These are phyloP conservation scores for Gymnogyps californianus DNA, from an alignment of 2,113 vertebrate species.

Conservation along the genomic window DNA sequence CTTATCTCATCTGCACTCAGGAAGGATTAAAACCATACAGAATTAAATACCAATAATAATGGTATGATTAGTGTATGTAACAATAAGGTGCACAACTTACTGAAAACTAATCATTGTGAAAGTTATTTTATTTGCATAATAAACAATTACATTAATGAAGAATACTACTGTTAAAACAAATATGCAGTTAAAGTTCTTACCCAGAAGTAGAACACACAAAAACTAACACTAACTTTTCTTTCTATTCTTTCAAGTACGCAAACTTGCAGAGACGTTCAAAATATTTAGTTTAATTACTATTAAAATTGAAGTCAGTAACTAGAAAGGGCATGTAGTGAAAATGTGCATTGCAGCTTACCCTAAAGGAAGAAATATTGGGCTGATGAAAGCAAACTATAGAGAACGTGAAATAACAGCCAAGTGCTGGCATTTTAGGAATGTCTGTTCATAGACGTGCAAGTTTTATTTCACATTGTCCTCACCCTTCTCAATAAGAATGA, in stretches of 20 bases:
- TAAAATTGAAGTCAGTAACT: neutral
- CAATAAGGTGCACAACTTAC: neutral
- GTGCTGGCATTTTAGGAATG: constrained; percentile 30
- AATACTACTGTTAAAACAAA: neutral
- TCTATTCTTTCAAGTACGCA: neutral
- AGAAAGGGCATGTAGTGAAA: neutral
- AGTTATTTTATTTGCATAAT: neutral
- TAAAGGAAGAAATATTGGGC: constrained; percentile 39
- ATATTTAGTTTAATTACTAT: neutral
- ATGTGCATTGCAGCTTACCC: neutral
- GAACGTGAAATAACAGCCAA: neutral
- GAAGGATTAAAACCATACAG: neutral
- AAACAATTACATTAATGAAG: neutral
- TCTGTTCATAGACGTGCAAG: constrained; percentile 44
- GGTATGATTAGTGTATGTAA: neutral
- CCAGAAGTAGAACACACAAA: neutral
- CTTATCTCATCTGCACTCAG: neutral
- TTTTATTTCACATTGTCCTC: constrained; percentile 69
- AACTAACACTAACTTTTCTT: neutral
- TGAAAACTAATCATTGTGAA: neutral
- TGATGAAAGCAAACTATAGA: constrained; percentile 1
- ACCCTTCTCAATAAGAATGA: constrained; percentile 64
- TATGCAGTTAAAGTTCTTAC: neutral
- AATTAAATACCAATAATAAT: neutral
- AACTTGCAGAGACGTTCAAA: neutral